phyloP scores from a whole-genome alignment of 2,797 vertebrate genomes.

The Alca torda region DNA sequence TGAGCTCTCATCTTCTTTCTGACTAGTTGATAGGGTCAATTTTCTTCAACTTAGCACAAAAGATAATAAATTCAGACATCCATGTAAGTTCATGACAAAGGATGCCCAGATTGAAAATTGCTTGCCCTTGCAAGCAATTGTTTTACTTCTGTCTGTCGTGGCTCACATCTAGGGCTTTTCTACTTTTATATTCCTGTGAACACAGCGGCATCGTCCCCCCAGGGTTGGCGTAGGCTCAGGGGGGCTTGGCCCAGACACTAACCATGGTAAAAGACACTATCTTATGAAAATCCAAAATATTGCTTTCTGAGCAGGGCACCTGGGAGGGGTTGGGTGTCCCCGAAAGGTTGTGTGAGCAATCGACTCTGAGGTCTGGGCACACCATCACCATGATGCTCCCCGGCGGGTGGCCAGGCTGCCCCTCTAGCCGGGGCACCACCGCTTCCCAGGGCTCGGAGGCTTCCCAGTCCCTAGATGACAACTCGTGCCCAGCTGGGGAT shows the following conservation, averaged over 20 bases:
- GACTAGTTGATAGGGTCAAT: neutral
- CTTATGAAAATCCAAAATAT: neutral
- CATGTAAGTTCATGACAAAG: neutral
- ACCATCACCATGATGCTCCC: accelerated
- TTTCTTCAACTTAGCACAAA: neutral
- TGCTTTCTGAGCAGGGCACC: neutral
- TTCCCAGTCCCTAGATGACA: neutral
- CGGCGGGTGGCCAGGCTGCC: accelerated
- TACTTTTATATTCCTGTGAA: neutral
- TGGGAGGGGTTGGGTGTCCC: neutral
- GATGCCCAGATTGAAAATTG: neutral
- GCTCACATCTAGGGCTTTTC: neutral
- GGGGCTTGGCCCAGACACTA: neutral
- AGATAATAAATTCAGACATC: neutral
- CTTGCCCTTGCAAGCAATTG: neutral
- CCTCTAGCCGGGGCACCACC: neutral
- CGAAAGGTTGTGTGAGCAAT: neutral
- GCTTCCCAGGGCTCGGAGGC: neutral
- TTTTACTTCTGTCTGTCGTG: neutral
- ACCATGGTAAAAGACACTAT: neutral
- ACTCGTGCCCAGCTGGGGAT: neutral
- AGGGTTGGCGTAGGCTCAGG: neutral
- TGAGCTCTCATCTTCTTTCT: neutral
- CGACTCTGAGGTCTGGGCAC: no score
- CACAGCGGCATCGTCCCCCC: neutral